Percentiles rank a stretch among this genome's conserved stretches.
Conservation (phyloP, 2,113 vertebrate genomes). For the Hippopotamus amphibius region DNA sequence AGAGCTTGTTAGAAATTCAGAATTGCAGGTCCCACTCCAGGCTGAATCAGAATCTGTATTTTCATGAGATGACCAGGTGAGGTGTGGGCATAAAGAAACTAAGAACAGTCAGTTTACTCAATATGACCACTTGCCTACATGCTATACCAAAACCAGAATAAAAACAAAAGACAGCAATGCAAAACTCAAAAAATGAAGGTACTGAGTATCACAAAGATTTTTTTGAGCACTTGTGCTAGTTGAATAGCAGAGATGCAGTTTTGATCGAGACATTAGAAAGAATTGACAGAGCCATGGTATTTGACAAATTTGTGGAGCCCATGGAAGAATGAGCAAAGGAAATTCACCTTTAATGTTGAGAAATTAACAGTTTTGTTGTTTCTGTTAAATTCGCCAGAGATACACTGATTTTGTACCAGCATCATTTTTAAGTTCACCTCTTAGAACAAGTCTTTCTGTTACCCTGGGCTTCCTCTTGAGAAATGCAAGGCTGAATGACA, state of each 20-base stretch:
- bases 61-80: background rate
- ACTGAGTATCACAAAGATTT: background rate
- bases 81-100: background rate
- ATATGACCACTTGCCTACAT: background rate
- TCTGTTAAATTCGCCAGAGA: background rate
- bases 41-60: background rate
- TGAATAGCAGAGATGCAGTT: conserved; percentile 18
- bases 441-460: conserved; percentile 24
- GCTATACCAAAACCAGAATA: background rate
- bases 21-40: background rate
- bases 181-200: background rate
- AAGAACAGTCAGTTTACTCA: background rate
- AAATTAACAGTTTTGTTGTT: background rate
- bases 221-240: background rate
- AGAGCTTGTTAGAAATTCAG: background rate
- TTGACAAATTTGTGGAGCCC: background rate
- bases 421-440: background rate
- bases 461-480: background rate
- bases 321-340: conserved; percentile 30
- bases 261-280: conserved; percentile 18
- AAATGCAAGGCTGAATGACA: background rate
- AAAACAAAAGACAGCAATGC: background rate
- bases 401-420: background rate
- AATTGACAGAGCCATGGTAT: background rate
- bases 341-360: background rate